Evolutionary conservation across 64 coral and sea anemone genomes (phyloP).

Genomic region (Hydrozoanthus tunicans): DNA sequence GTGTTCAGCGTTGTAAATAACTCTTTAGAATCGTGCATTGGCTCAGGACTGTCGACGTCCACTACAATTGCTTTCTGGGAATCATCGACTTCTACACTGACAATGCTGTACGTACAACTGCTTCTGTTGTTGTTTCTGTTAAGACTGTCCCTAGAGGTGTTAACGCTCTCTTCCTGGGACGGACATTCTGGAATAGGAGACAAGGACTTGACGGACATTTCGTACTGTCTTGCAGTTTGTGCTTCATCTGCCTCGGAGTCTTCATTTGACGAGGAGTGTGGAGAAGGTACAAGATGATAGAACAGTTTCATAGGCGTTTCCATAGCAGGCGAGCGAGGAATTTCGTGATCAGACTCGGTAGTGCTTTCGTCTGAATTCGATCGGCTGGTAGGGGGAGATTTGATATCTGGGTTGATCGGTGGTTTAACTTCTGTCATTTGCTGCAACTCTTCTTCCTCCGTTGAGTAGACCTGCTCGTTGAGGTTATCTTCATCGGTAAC

Average conservation of each 20-base stretch:
- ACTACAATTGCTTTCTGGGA: conserved; percentile 52
- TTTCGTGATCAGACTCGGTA: conserved; percentile 65
- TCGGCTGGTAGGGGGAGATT: conserved; percentile 22
- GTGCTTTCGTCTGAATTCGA: conserved; percentile 65
- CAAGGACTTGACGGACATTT: conserved; percentile 58
- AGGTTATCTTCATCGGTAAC: conserved; percentile 29
- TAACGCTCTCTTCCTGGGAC: conserved; percentile 67
- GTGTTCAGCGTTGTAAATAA: conserved; percentile 20
- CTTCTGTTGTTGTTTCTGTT: conserved; percentile 13
- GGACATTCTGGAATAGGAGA: conserved; percentile 90
- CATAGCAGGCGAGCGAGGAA: conserved; percentile 76
- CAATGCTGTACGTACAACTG: conserved; percentile 62
- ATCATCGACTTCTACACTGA: conserved; percentile 66
- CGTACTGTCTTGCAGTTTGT: conserved; percentile 58
- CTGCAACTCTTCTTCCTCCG: conserved; percentile 60
- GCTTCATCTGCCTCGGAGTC: conserved; percentile 70
- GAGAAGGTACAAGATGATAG: conserved; percentile 90
- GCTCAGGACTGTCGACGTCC: conserved; percentile 56
- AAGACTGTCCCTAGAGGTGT: conserved; percentile 31
- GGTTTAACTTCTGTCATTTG: background rate
- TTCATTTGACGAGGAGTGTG: conserved; percentile 91
- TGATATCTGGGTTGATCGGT: background rate
- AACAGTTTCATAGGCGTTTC: conserved; percentile 91
- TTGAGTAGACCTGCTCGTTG: conserved; percentile 43
- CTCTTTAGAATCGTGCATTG: background rate